Evolutionary conservation across 2,888 invertebrate genomes (phyloP).

Genomic region (Strigamia maritima): DNA sequence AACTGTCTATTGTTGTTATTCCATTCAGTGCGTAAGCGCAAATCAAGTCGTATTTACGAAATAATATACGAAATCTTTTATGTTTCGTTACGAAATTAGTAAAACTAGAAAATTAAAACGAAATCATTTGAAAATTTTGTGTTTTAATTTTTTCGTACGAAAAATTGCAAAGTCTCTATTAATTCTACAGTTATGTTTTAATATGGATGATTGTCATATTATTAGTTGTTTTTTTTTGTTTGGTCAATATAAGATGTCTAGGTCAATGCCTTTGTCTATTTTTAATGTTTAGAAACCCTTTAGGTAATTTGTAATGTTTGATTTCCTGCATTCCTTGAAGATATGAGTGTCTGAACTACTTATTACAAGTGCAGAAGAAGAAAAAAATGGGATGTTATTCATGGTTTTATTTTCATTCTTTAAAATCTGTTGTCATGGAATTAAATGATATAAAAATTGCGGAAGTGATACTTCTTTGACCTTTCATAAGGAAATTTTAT

Average conservation of each 20-base stretch:
- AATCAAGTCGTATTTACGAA: no score
- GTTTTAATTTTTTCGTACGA: no score
- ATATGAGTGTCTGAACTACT: constrained; percentile 19
- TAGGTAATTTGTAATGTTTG: constrained; percentile 8
- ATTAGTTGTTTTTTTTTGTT: not conserved
- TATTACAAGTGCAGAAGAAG: not conserved
- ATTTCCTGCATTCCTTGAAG: constrained; percentile 18
- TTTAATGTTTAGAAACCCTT: constrained; percentile 11
- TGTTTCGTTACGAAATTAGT: no score
- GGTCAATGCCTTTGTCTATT: constrained; percentile 33
- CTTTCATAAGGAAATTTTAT: not conserved
- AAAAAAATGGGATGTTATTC: not conserved
- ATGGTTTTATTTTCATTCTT: not conserved
- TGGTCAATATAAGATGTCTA: not conserved
- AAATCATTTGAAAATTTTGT: no score
- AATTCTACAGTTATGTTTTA: no score
- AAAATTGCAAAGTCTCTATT: no score
- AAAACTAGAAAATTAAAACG: no score
- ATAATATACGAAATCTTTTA: no score
- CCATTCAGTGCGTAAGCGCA: no score
- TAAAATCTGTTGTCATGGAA: not conserved
- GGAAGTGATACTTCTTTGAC: not conserved
- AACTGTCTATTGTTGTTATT: no score
- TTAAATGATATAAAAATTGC: not conserved
- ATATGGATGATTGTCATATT: not conserved